Percentiles rank a stretch among this genome's conserved stretches.
Evolutionary conservation across 2,113 vertebrate genomes (phyloP).

Genomic region (human (Homo sapiens)): DNA sequence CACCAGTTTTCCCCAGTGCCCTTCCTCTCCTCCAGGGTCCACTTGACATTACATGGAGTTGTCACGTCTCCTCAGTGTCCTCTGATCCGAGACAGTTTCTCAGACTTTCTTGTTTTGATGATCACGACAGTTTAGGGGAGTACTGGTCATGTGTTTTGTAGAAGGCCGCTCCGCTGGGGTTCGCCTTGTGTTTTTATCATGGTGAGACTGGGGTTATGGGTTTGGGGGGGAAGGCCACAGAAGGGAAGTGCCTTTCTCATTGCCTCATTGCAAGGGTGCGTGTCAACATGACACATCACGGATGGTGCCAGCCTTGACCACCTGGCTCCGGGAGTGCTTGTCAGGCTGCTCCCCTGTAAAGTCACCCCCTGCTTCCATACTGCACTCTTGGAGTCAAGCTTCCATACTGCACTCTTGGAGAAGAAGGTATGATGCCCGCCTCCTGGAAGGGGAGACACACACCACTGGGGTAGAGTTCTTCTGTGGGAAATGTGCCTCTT

Average conservation of each 20-base stretch:
- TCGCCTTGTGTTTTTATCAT: background rate
- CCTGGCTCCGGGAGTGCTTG: background rate
- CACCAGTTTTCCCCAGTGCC: background rate
- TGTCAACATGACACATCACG: background rate
- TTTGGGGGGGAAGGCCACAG: background rate
- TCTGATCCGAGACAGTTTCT: background rate
- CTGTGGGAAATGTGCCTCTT: background rate
- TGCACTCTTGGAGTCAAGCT: background rate
- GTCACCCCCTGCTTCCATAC: background rate
- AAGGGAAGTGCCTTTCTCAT: background rate
- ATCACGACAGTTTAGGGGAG: background rate
- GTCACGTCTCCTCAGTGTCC: background rate
- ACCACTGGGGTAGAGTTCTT: background rate
- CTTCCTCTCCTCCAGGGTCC: background rate
- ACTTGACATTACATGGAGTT: background rate
- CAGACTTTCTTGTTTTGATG: background rate
- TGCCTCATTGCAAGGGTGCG: background rate
- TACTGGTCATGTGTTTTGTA: rapidly evolving
- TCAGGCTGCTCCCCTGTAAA: background rate
- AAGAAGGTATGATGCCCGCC: no score
- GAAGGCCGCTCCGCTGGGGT: background rate
- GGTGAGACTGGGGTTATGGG: background rate
- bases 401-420: no score
- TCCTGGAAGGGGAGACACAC: background rate
- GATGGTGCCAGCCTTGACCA: background rate